These are phyloP conservation scores for Lypha dubia DNA, from an alignment of 2,888 invertebrate genomes.

Conservation along the genomic window DNA sequence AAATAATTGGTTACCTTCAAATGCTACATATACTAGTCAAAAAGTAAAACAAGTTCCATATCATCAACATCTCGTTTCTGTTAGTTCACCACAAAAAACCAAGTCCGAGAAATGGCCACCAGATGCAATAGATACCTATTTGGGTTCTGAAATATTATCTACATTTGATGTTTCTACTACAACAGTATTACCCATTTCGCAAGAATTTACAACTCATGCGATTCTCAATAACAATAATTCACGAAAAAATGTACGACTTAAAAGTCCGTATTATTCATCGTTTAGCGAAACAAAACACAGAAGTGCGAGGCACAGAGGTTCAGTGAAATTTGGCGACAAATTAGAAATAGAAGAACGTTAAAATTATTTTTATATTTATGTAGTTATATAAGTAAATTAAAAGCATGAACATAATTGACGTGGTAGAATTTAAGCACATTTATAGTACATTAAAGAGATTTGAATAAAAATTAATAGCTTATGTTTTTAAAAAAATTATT, in stretches of 20 bases:
- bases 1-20: constrained; percentile 62
- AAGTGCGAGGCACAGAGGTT: constrained; percentile 77
- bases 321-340: constrained; percentile 79
- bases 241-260: constrained; percentile 62
- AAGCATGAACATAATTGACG: no score
- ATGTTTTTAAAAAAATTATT: no score
- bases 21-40: constrained; percentile 49
- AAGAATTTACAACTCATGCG: constrained; percentile 25
- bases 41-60: background rate
- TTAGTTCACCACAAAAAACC: constrained; percentile 68
- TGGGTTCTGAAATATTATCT: background rate
- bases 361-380: background rate
- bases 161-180: constrained; percentile 33
- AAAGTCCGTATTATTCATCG: constrained; percentile 30
- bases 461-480: no score
- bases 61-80: constrained; percentile 71
- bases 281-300: constrained; percentile 61
- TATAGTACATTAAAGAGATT: no score
- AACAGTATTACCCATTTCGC: constrained; percentile 25
- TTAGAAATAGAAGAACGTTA: constrained; percentile 69
- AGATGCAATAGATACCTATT: constrained; percentile 72
- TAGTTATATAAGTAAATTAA: background rate
- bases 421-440: no score
- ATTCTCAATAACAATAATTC: constrained; percentile 20
- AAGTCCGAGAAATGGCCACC: constrained; percentile 78